These are phyloP conservation scores for Microchrysa polita DNA, from an alignment of 2,888 invertebrate genomes.

Conservation along the genomic window DNA sequence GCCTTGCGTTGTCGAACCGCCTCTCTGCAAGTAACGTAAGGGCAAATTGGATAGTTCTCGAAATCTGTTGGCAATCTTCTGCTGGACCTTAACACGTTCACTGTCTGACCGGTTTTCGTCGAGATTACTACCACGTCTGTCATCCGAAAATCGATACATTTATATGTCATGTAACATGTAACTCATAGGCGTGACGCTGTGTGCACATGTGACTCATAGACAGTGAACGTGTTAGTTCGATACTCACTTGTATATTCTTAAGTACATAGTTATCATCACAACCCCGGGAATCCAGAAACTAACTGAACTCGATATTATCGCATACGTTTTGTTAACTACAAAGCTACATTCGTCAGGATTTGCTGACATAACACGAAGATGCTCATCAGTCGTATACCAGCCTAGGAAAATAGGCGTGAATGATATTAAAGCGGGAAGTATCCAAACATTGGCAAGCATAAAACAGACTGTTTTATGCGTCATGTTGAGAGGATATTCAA, in stretches of 20 bases:
- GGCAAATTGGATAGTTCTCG: no score
- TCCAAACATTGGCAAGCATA: constrained; percentile 91
- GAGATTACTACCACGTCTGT: no score
- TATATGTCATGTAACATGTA: no score
- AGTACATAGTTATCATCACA: constrained; percentile 93
- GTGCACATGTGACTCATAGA: no score
- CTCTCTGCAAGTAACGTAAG: constrained; percentile 66
- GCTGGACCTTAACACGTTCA: no score
- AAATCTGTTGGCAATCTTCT: no score
- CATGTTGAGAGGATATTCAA: constrained; percentile 94
- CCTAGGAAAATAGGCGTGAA: constrained; percentile 95
- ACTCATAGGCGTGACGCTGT: no score
- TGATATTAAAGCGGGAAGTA: constrained; percentile 89
- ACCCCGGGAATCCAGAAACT: constrained; percentile 94
- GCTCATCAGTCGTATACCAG: constrained; percentile 90
- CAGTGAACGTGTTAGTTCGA: constrained; percentile 20
- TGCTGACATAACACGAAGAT: constrained; percentile 67
- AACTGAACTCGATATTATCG: constrained; percentile 87
- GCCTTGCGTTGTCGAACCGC: constrained; percentile 85
- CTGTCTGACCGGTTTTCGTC: no score
- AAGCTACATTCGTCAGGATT: constrained; percentile 83
- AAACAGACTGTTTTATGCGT: constrained; percentile 81
- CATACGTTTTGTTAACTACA: constrained; percentile 87
- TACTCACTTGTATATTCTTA: constrained; percentile 73
- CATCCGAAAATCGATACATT: no score